Evolutionary conservation across 2,113 vertebrate species (phyloP).

Genomic region (Oophaga pumilio): DNA sequence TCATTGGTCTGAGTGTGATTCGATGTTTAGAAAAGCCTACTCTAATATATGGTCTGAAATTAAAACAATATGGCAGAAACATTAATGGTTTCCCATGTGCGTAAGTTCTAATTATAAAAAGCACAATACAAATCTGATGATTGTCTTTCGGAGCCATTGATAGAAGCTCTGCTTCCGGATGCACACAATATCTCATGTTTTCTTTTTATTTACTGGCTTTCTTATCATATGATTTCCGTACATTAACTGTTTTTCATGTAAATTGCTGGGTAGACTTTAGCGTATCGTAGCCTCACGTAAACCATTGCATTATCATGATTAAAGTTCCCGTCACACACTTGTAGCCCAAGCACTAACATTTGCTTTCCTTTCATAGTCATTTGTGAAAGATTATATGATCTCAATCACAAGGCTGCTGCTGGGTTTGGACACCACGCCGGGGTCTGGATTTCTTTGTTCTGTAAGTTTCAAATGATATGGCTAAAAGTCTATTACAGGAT

Average conservation of each 20-base stretch:
- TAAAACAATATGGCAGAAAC: background rate
- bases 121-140: background rate
- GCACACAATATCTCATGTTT: background rate
- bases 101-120: background rate
- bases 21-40: background rate
- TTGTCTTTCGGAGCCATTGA: background rate
- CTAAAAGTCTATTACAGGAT: constrained; percentile 42
- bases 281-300: background rate
- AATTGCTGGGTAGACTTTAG: background rate
- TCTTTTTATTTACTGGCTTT: background rate
- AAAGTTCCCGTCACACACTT: background rate
- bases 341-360: constrained; percentile 42
- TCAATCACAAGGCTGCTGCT: constrained; percentile 82
- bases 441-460: constrained; percentile 83
- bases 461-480: constrained; percentile 69
- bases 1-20: no score
- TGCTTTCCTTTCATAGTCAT: constrained; percentile 72
- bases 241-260: constrained; percentile 2
- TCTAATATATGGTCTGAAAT: background rate
- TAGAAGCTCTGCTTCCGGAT: background rate
- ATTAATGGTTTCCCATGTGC: background rate
- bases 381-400: constrained; percentile 87
- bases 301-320: background rate
- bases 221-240: background rate
- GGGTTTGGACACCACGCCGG: constrained; percentile 81